Base-by-base conservation (phyloP, 2,113 vertebrate genomes). In the Chaetura pelagica region DNA sequence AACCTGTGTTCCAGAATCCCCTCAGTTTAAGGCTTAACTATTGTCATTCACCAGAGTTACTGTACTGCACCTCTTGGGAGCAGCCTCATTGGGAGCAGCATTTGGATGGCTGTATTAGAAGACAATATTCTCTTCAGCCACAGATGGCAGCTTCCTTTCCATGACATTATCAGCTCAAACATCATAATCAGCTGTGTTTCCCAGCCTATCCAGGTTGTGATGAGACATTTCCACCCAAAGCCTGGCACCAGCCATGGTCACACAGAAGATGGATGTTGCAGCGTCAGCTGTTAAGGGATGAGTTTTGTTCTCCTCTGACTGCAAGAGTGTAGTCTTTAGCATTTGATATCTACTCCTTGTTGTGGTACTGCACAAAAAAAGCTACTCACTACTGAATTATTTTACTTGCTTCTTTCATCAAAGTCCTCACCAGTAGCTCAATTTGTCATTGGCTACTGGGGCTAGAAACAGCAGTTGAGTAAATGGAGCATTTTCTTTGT, bases 151-250 rank as follows among this genome's bases (percentile, higher is more conserved):
- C 32, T 63, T 44, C 21, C 13, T 57, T 74, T 40, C 72, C 67
- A 29, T 18, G 55, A 58, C 42, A 10, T 27, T 20, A 46, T 62
- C 35, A 62, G 17, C 29, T 46, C 27, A 26, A 55, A 49, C 9
- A 51, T 7, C 27, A 62, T 4, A 44, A 63, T 15, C 19, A 29
- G 13, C 42, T 10, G 10, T 62, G 8, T 35, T 52, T 83, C 5
- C 1, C 0, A 1, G 20, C 9, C 49, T 11, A n/a, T 49, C 26
- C 29, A n/a, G 12, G 26, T 13, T 18, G 30, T 15, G 35, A 9
- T 54, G 26, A 81, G 32, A 10, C 18, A 8, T 27, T 59, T 64
- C 52, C 46, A 29, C 38, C 12, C 64, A 44, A 77, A 72, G 71
- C 23, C 48, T 46, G 7, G 9, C 46, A 52, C 42, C 24, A 27